A percentile compares a stretch with the other conserved stretches of the same genome.
Evolutionary conservation across 30 jellyfish, hydroid and myxozoan genomes (phyloP).

Genomic region (Aurelia aurita complex sp. Pacific): DNA sequence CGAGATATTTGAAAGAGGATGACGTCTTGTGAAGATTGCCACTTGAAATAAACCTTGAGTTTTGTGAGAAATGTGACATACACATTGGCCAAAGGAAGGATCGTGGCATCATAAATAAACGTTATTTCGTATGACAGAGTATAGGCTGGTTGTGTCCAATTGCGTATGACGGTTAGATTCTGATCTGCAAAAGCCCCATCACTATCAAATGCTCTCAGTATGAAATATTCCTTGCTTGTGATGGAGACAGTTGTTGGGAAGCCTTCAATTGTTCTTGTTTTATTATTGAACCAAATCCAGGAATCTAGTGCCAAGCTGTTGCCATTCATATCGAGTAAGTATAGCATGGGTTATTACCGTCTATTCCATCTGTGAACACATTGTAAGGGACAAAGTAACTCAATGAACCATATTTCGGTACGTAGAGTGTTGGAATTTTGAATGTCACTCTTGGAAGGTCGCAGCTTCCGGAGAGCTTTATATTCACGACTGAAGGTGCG

Average conservation of each 20-base stretch:
- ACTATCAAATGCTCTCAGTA: conserved; percentile 52
- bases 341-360: conserved; percentile 27
- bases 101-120: conserved; percentile 3
- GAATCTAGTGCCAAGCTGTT: conserved; percentile 44
- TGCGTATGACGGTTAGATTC: conserved; percentile 27
- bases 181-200: conserved; percentile 67
- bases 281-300: conserved; percentile 75
- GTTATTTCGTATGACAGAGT: conserved; percentile 35
- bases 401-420: conserved; percentile 60
- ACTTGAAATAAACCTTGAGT: conserved; percentile 52
- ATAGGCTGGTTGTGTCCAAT: conserved; percentile 54
- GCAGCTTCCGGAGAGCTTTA: conserved; percentile 39
- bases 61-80: conserved; percentile 32
- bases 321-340: conserved; percentile 34
- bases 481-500: conserved; percentile 26
- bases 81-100: conserved; percentile 41
- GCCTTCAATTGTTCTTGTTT: conserved; percentile 60
- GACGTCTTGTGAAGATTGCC: conserved; percentile 28
- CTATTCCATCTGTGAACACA: conserved; percentile 60
- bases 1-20: conserved; percentile 29
- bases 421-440: conserved; percentile 64
- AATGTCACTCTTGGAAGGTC: conserved; percentile 69
- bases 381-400: conserved; percentile 53
- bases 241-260: conserved; percentile 63
- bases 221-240: conserved; percentile 11